Conservation (phyloP, 2,113 vertebrate genomes). For the Xenopus laevis region DNA sequence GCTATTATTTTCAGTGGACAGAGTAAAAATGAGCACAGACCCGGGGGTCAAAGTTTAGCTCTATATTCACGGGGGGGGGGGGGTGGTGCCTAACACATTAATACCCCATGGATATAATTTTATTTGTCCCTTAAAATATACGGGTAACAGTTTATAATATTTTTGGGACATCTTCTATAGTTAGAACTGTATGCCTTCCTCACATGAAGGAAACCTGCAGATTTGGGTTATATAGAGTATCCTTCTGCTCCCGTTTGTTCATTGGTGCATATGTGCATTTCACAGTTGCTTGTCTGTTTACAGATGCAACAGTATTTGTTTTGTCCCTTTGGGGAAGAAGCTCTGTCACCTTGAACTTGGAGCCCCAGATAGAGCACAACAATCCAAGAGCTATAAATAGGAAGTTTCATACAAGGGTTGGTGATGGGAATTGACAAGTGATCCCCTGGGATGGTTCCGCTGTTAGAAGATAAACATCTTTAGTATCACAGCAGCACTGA, state of each 20-base stretch:
- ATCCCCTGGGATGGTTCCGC: neutral
- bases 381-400: slow-evolving; percentile 10
- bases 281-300: neutral
- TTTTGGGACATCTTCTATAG: too few species aligned
- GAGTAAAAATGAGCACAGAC: too few species aligned
- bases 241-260: neutral
- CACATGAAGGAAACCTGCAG: too few species aligned
- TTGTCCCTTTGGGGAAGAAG: neutral
- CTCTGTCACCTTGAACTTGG: slow-evolving; percentile 17
- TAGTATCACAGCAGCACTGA: neutral
- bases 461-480: neutral
- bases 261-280: neutral
- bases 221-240: too few species aligned
- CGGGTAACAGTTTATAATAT: too few species aligned
- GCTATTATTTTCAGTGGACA: too few species aligned
- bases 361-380: slow-evolving; percentile 4
- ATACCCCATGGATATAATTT: too few species aligned
- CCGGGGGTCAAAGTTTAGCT: too few species aligned
- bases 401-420: neutral
- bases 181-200: too few species aligned
- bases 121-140: too few species aligned
- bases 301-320: neutral
- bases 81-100: too few species aligned
- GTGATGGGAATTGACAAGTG: slow-evolving; percentile 15
- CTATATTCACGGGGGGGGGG: too few species aligned